Percentiles rank a stretch among this genome's conserved stretches.
phyloP scores from a whole-genome alignment of 2,113 vertebrate genomes.

The Eublepharis macularius region DNA sequence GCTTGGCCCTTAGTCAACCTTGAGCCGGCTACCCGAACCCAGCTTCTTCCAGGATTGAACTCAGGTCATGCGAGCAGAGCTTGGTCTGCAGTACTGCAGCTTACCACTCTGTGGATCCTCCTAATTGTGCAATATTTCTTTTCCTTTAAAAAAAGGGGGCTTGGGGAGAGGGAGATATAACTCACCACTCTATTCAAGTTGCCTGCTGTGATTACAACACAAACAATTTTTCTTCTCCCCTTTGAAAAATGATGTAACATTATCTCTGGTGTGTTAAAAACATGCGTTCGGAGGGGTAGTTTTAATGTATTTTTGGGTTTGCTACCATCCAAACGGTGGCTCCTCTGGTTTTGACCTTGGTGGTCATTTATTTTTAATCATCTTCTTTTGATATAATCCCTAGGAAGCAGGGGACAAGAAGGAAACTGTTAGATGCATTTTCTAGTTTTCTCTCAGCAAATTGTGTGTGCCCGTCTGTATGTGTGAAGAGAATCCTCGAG shows the following conservation, averaged over 20 bases:
- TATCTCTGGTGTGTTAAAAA: background rate
- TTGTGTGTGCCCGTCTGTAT: too few relatives aligned
- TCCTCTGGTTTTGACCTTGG: background rate
- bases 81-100: too few relatives aligned
- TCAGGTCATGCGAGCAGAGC: too few relatives aligned
- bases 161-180: background rate
- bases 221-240: conserved; percentile 24
- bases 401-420: background rate
- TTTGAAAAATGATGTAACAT: conserved; percentile 13
- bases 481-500: background rate
- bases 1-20: too few relatives aligned
- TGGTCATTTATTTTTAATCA: conserved; percentile 10
- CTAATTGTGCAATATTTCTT: background rate
- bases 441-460: background rate
- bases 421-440: background rate
- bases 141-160: background rate
- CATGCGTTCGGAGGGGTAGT: background rate
- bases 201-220: background rate
- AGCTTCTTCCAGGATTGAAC: too few relatives aligned
- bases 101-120: too few relatives aligned
- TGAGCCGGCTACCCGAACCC: too few relatives aligned
- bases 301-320: background rate
- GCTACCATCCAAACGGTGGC: conserved; percentile 3
- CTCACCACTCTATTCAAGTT: background rate
- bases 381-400: conserved; percentile 9